phyloP scores from a whole-genome alignment of 2,888 invertebrate species.

The Sussaba pulchella region DNA sequence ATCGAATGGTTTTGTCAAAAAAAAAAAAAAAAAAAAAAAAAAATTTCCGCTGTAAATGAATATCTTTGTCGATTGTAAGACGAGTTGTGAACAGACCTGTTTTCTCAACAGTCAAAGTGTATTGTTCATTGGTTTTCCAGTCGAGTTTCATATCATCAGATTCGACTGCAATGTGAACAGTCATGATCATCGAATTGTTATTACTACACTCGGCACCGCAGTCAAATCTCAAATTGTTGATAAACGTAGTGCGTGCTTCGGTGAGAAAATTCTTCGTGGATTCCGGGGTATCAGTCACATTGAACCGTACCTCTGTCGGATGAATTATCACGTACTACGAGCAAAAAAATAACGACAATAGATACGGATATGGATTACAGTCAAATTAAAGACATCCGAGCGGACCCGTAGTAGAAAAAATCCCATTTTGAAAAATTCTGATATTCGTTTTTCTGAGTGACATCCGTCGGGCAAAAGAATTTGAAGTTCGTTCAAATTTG shows the following conservation, averaged over 20 bases:
- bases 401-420: no score
- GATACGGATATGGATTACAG: background rate
- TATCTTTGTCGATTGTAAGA: background rate
- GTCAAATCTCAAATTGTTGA: slow-evolving; percentile 86
- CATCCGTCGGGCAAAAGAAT: no score
- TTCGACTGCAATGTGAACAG: slow-evolving; percentile 86
- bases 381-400: background rate
- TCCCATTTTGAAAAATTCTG: no score
- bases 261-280: slow-evolving; percentile 85
- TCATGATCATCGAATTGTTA: slow-evolving; percentile 85
- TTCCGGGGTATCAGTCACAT: slow-evolving; percentile 65
- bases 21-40: no score
- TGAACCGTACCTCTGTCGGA: slow-evolving; percentile 63
- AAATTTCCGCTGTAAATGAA: background rate
- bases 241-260: slow-evolving; percentile 86
- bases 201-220: slow-evolving; percentile 86
- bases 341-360: background rate
- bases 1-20: no score
- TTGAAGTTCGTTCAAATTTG: no score
- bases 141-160: slow-evolving; percentile 85
- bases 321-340: slow-evolving; percentile 65
- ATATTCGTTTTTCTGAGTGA: no score
- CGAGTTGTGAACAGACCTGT: slow-evolving; percentile 84
- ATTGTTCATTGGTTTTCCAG: slow-evolving; percentile 90
- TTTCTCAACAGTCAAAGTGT: slow-evolving; percentile 87